Evolutionary conservation across 2,113 vertebrate species (phyloP).

Genomic region (Oenanthe melanoleuca): DNA sequence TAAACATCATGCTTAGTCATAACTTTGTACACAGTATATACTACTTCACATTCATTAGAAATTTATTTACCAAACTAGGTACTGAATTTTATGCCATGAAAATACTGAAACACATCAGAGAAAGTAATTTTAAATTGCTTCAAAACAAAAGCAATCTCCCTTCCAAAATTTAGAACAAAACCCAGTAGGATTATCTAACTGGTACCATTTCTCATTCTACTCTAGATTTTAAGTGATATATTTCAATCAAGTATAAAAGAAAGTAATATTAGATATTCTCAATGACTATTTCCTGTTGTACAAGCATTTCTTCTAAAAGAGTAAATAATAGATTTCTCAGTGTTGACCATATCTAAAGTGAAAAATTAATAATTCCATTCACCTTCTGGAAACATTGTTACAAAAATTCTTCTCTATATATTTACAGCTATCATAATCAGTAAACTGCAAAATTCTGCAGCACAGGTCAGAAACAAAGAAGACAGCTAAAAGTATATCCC

Average conservation of each 20-base stretch:
- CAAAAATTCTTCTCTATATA: rapidly evolving
- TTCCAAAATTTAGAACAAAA: not conserved
- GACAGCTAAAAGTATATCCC: not conserved
- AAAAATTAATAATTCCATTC: not conserved
- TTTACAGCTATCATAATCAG: not conserved
- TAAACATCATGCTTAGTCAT: slow-evolving; percentile 51
- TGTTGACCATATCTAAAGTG: not conserved
- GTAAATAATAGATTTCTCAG: not conserved
- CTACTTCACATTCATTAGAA: slow-evolving; percentile 55
- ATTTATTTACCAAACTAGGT: slow-evolving; percentile 67
- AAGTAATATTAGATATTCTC: not conserved
- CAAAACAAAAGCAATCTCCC: slow-evolving; percentile 23
- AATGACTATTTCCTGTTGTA: not conserved
- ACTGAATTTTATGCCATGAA: slow-evolving; percentile 71
- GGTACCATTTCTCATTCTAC: not conserved
- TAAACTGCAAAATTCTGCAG: not conserved
- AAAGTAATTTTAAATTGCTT: slow-evolving; percentile 55
- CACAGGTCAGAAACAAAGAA: not conserved
- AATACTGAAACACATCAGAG: slow-evolving; percentile 64
- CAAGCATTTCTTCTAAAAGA: not conserved
- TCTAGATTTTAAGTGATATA: not conserved
- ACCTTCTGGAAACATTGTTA: not conserved
- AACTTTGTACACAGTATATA: slow-evolving; percentile 57
- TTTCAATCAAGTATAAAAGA: not conserved
- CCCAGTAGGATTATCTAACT: rapidly evolving